Conservation (phyloP, 2,113 vertebrate species). For the Proterorhinus semilunaris region DNA sequence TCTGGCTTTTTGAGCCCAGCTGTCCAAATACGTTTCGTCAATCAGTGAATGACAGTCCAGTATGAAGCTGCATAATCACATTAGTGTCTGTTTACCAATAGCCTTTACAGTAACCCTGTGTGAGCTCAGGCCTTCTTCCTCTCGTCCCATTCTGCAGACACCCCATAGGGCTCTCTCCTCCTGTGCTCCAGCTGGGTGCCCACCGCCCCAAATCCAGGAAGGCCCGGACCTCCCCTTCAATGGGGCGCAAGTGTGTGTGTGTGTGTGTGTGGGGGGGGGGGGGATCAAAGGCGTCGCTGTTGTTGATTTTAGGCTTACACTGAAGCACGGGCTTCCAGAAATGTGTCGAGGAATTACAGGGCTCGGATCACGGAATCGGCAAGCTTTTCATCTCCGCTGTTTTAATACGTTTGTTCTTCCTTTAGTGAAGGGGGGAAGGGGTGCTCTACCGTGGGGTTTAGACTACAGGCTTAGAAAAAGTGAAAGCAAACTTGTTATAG, state of each 20-base stretch:
- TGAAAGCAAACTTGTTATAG: constrained; percentile 6
- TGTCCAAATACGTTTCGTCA: not conserved
- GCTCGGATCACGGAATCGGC: constrained; percentile 42
- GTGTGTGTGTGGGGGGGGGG: not conserved
- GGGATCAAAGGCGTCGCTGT: constrained; percentile 71
- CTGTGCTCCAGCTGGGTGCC: constrained; percentile 44
- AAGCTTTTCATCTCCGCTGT: constrained; percentile 51
- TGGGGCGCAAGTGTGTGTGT: not conserved
- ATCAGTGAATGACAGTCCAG: not conserved
- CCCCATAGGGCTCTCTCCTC: constrained; percentile 9
- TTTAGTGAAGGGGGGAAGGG: constrained; percentile 34
- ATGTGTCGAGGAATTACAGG: constrained; percentile 72
- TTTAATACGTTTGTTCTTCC: constrained; percentile 49
- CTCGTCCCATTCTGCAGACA: constrained; percentile 14
- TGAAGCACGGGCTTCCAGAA: constrained; percentile 62
- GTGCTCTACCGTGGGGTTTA: not conserved
- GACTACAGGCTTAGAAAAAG: constrained; percentile 11
- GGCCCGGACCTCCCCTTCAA: constrained; percentile 20
- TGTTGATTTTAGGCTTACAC: constrained; percentile 75
- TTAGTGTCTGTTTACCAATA: constrained; percentile 35
- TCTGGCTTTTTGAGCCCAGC: not conserved
- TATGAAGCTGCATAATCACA: constrained; percentile 33
- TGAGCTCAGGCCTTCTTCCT: constrained; percentile 24
- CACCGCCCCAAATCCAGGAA: constrained; percentile 54
- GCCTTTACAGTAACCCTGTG: constrained; percentile 20